Evolutionary conservation across 2,888 invertebrate genomes (phyloP), one percentile per base, ranked within the genome.

Genomic region (Melanophora roralis): DNA sequence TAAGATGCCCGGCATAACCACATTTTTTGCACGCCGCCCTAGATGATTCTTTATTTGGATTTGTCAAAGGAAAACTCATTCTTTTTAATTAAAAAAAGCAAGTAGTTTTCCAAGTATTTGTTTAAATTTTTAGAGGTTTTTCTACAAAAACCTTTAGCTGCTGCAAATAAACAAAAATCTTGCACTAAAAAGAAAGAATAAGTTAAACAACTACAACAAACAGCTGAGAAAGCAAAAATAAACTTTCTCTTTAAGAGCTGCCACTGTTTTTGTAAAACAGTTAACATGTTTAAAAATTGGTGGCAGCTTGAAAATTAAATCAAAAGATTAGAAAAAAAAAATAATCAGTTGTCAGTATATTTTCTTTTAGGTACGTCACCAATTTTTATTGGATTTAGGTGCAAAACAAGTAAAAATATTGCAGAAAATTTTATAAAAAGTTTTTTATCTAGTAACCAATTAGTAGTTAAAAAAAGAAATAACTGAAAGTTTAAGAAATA

Each of bases 1-100:
- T 98, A 85, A 98, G 92, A 89, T 98, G 98, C 1, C 98, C 98
- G 79, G 97, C 96, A 90, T 98, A 98, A 83, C 98, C 98, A 91
- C 98, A 98, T 90, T 97, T 97, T 89, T 96, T 97, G 88, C 98
- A 98, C 0, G 97, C 96, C 19, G 96, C 95, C 53, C 96, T 91
- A 45, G 93, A 91, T 32, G 92, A 92, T 84, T 94, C 95, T 88
- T 96, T 95, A 82, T 94, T 94, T 87, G 89, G 84, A 80, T 88
- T 89, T 59, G 85, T 84, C 45, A 89, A 78, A 60, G 88, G 86
- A 83, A 88, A 89, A 77, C 87, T 89, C 90, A 89, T 89, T 19
- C 9, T 14, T 6, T 27, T 27, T 27, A 27, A 27, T 27, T 27
- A 5, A 6, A 6, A 5, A 27, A 5, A 27, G 6, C 27, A 27